These are phyloP conservation scores for Antennarius maculatus DNA, from an alignment of 2,797 vertebrate species.

Conservation along the genomic window DNA sequence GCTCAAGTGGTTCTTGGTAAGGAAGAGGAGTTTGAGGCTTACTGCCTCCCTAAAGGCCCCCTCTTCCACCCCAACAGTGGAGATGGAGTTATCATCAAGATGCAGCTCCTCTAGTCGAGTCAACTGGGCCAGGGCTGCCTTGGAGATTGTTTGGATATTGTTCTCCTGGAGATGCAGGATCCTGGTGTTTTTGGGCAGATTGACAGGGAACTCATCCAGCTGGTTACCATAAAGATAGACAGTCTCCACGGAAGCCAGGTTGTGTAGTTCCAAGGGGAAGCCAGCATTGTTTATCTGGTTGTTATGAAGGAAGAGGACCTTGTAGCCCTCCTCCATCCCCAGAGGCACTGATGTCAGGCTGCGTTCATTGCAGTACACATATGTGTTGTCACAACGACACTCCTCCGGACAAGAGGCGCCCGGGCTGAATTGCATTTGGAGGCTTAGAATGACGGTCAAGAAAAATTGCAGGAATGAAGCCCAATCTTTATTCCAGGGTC, in stretches of 20 bases:
- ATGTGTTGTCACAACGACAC: constrained; percentile 94
- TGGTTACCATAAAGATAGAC: constrained; percentile 97
- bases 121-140: constrained; percentile 92
- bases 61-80: constrained; percentile 96
- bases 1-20: constrained; percentile 98
- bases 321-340: constrained; percentile 95
- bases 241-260: constrained; percentile 91
- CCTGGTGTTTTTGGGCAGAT: constrained; percentile 93
- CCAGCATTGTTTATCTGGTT: constrained; percentile 99
- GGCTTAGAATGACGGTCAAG: constrained; percentile 90
- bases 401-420: constrained; percentile 88
- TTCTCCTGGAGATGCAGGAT: constrained; percentile 97
- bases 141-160: constrained; percentile 98
- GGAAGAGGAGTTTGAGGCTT: constrained; percentile 95
- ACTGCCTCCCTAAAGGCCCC: constrained; percentile 94
- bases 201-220: constrained; percentile 96
- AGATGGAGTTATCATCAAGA: constrained; percentile 97
- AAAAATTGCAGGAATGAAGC: constrained; percentile 88
- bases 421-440: constrained; percentile 87
- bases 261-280: constrained; percentile 94
- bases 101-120: constrained; percentile 92
- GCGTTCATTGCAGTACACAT: constrained; percentile 98
- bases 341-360: constrained; percentile 99
- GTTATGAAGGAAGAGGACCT: constrained; percentile 96
- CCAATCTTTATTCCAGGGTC: constrained; percentile 89